Conservation (phyloP, 2,797 vertebrate species). For the Sibirionetta formosa region DNA sequence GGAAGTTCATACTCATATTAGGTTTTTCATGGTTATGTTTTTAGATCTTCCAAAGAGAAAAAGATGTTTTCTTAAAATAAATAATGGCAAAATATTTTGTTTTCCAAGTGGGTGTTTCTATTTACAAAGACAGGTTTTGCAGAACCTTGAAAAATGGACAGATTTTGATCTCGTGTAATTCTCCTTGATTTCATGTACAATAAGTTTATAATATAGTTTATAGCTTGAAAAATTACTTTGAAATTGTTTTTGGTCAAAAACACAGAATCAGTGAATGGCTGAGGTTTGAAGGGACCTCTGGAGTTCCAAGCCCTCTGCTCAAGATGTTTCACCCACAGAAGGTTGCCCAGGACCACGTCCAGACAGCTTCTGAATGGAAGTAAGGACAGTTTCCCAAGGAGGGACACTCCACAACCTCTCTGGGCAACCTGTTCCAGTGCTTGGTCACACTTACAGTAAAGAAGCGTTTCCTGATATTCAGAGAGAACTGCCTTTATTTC, state of each 20-base stretch:
- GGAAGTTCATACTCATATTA: neutral
- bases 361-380: neutral
- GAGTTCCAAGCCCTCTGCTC: neutral
- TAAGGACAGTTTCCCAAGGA: neutral
- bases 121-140: neutral
- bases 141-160: neutral
- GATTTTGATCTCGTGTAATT: neutral
- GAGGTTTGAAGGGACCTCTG: neutral
- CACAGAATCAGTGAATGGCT: neutral
- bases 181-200: neutral
- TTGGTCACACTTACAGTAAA: neutral
- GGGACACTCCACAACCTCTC: fast-evolving
- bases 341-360: neutral
- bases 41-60: neutral
- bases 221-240: neutral
- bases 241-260: neutral
- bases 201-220: neutral
- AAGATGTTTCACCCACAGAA: neutral
- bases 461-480: neutral
- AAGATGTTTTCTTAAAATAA: neutral
- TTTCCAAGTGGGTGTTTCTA: neutral
- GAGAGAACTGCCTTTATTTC: neutral
- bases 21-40: neutral
- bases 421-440: neutral
- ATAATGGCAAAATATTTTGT: neutral